Conservation (phyloP, 1,140 invertebrate genomes). For the Philaenus spumarius region DNA sequence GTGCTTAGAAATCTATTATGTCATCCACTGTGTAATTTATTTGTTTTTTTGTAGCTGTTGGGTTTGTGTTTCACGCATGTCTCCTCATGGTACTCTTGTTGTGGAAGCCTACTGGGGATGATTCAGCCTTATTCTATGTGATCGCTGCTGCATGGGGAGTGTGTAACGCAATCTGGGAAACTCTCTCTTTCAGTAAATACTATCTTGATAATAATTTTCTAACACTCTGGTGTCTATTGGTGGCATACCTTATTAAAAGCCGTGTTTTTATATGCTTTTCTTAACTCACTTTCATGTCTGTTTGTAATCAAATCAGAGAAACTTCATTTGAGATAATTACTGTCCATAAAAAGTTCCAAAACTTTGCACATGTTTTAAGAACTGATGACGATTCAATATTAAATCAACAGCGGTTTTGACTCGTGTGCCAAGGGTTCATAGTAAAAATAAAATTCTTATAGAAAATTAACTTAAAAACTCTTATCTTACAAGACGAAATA, state of each 20-base stretch:
- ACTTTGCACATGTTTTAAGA: too few species aligned
- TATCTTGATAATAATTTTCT: neutral
- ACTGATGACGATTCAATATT: too few species aligned
- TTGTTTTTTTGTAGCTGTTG: slow-evolving; percentile 50
- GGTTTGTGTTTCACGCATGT: slow-evolving; percentile 58
- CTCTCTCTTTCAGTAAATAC: slow-evolving; percentile 42
- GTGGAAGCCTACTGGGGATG: slow-evolving; percentile 54
- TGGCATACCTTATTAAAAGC: neutral
- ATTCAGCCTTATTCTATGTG: slow-evolving; percentile 58
- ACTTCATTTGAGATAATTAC: neutral
- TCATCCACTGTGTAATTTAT: too few species aligned
- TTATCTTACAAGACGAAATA: too few species aligned
- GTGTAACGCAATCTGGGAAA: slow-evolving; percentile 65
- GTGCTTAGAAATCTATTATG: too few species aligned
- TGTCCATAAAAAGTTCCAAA: too few species aligned
- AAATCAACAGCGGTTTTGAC: too few species aligned
- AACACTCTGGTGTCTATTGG: neutral
- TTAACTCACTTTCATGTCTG: neutral
- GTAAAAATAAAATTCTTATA: too few species aligned
- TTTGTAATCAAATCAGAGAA: neutral
- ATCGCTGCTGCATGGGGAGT: slow-evolving; percentile 68
- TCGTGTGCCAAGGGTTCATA: too few species aligned
- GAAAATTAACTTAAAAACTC: too few species aligned
- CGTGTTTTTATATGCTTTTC: neutral
- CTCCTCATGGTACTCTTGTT: slow-evolving; percentile 55